A percentile compares a stretch with the other conserved stretches of the same genome.
These are phyloP conservation scores for Nowickia ferox DNA, from an alignment of 2,888 invertebrate genomes.

Conservation along the genomic window DNA sequence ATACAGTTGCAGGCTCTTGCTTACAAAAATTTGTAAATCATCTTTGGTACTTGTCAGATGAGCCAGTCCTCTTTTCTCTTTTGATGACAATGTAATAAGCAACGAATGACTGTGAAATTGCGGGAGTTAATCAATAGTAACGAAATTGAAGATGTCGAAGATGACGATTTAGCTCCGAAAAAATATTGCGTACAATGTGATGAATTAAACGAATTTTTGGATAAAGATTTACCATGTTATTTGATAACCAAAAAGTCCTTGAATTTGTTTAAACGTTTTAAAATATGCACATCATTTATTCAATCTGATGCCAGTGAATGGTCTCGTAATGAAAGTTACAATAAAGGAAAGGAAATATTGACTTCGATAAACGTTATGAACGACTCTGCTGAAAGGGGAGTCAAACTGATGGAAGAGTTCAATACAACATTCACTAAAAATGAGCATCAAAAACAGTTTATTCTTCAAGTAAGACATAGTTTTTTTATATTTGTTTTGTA, in stretches of 20 bases:
- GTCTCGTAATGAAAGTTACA: no score
- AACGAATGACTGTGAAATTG: not conserved
- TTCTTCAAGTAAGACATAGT: no score
- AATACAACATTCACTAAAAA: no score
- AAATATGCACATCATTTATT: not conserved
- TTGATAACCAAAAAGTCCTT: not conserved
- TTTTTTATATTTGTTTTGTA: no score
- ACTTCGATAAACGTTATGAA: no score
- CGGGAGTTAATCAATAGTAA: not conserved
- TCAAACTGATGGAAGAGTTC: no score
- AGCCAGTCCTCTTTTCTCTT: conserved; percentile 1
- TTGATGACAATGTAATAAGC: conserved; percentile 8
- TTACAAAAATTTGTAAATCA: conserved; percentile 20
- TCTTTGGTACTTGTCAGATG: conserved; percentile 2
- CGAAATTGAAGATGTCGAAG: not conserved
- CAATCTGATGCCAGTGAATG: no score
- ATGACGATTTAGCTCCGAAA: conserved; percentile 4
- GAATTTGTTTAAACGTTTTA: no score
- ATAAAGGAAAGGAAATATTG: no score
- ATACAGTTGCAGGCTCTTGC: no score
- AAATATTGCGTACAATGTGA: not conserved
- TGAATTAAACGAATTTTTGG: not conserved
- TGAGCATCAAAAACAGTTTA: no score
- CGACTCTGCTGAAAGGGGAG: no score
- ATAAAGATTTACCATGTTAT: conserved; percentile 4